Evolutionary conservation across 2,888 invertebrate genomes (phyloP).

Genomic region (Campoplex capitator): DNA sequence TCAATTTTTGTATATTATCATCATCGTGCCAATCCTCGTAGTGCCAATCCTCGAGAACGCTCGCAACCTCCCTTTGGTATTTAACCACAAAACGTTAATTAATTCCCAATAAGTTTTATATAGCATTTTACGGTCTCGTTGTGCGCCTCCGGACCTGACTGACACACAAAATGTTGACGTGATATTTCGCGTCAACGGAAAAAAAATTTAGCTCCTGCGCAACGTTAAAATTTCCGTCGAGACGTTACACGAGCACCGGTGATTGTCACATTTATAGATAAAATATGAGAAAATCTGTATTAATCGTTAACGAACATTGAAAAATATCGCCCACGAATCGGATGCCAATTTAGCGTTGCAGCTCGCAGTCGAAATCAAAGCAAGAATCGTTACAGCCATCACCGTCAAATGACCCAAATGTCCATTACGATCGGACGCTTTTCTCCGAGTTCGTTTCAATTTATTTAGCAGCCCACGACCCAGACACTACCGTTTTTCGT

Average conservation of each 20-base stretch:
- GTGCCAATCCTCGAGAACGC: neutral
- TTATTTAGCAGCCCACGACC: neutral
- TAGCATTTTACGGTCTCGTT: conserved; percentile 69
- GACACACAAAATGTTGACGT: conserved; percentile 43
- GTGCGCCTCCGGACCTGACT: conserved; percentile 14
- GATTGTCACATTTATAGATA: neutral
- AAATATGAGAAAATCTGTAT: neutral
- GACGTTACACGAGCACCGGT: neutral
- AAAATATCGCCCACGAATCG: neutral
- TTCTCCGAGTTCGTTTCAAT: neutral
- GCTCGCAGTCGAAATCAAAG: neutral
- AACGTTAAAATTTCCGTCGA: conserved; percentile 71
- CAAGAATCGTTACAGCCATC: neutral
- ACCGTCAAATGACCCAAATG: too few relatives aligned
- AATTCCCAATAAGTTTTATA: conserved; percentile 78
- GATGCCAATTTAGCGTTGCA: neutral
- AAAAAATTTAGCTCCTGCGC: conserved; percentile 13
- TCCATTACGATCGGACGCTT: neutral
- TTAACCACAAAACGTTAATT: conserved; percentile 78
- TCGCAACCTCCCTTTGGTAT: neutral
- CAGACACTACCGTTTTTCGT: neutral
- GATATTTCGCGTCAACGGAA: neutral
- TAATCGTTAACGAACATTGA: too few relatives aligned
- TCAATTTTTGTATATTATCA: conserved; percentile 10
- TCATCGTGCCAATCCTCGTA: neutral